A percentile compares a stretch with the other conserved stretches of the same genome.
Evolutionary conservation across 2,888 invertebrate species (phyloP).

Genomic region (Stenolophus ochropezus): DNA sequence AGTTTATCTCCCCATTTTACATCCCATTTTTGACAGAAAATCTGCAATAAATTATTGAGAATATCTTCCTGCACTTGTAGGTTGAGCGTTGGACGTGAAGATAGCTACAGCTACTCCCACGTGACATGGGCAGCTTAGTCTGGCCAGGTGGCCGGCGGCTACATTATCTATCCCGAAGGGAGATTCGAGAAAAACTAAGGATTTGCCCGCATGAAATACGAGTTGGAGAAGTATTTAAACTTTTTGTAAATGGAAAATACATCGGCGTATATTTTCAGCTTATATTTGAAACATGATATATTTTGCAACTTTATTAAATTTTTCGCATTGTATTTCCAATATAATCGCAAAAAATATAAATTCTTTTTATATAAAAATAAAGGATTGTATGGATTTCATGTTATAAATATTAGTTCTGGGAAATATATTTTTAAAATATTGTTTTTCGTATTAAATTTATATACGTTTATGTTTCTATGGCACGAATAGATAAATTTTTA

Average conservation of each 20-base stretch:
- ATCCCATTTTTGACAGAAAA: conserved; percentile 2
- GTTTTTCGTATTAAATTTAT: too few relatives aligned
- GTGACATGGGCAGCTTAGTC: conserved; percentile 3
- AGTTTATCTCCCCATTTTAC: conserved; percentile 12
- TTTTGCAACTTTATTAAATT: not conserved
- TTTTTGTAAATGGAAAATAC: conserved; percentile 24
- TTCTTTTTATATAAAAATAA: too few relatives aligned
- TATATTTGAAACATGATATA: not conserved
- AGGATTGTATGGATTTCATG: too few relatives aligned
- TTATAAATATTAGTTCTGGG: too few relatives aligned
- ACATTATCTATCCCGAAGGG: conserved; percentile 13
- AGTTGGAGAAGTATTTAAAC: conserved; percentile 2
- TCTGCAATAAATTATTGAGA: conserved; percentile 25
- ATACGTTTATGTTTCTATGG: too few relatives aligned
- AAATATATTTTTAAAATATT: too few relatives aligned
- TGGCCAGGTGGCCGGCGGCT: not conserved
- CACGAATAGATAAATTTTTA: too few relatives aligned
- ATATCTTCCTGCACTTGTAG: not conserved
- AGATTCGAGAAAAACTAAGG: conserved; percentile 24
- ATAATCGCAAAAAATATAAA: too few relatives aligned
- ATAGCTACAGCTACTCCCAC: too few relatives aligned
- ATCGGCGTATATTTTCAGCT: not conserved
- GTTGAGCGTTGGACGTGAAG: too few relatives aligned
- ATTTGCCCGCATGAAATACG: conserved; percentile 15
- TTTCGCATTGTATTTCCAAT: too few relatives aligned